phyloP scores from a whole-genome alignment of 2,113 vertebrate species.

The Jacana jacana region DNA sequence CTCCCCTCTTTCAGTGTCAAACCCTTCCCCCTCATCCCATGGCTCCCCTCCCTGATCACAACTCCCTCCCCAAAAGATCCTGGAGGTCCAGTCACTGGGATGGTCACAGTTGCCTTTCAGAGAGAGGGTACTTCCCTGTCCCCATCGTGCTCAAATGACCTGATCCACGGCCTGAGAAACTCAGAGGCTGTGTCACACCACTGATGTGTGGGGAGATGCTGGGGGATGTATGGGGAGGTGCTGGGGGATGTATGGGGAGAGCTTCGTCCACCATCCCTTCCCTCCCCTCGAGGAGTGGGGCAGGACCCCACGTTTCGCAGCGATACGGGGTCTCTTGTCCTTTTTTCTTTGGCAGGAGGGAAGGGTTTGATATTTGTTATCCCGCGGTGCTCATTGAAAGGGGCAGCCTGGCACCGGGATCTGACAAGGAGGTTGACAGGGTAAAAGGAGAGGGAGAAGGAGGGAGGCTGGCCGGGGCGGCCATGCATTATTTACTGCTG shows the following conservation, averaged over 20 bases:
- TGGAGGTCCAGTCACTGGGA: neutral
- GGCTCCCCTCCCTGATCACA: no score
- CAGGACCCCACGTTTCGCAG: neutral
- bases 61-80: neutral
- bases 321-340: accelerated
- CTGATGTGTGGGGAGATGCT: no score
- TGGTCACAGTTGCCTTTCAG: neutral
- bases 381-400: neutral
- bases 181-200: no score
- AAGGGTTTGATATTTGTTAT: neutral
- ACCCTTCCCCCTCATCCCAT: no score
- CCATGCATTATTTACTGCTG: neutral
- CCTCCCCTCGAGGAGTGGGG: neutral
- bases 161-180: neutral
- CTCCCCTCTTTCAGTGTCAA: no score
- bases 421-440: neutral
- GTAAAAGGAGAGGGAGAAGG: neutral
- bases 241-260: neutral
- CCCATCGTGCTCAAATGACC: accelerated
- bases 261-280: accelerated
- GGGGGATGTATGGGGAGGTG: no score
- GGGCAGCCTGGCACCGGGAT: neutral
- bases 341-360: neutral
- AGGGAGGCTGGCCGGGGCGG: neutral
- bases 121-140: neutral